Evolutionary conservation across 2,113 vertebrate species (phyloP), one percentile per base, ranked within the genome.

Genomic region (Ailuropoda melanoleuca): DNA sequence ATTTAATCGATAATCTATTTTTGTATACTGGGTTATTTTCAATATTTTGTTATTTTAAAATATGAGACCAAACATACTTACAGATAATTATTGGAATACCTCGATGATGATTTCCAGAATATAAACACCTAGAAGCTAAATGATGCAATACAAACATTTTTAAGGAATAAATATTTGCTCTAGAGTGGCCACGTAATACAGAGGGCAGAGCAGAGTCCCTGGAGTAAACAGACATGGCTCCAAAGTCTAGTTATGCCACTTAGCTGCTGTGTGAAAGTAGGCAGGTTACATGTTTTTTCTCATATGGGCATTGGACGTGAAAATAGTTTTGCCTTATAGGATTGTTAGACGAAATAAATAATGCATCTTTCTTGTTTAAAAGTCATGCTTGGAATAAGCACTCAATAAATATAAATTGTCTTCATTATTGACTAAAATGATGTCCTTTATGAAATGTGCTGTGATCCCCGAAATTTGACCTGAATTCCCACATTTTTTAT

Each of bases 361-460:
- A 50, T 10, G 26, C 19, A n/a, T 48, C 15, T 74, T 92, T 62
- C 17, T 87, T 55, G 11, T 14, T 46, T 62, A 85, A 97, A 97
- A 60, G 12, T 1, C 21, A 92, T 3, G 0, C 29, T 4, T 88
- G 55, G 19, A 55, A 24, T 55, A 95, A 60, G 37, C 21, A 50
- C 29, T 50, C 43, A 55, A n/a, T 80, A 48, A 60, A 31, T 7
- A 14, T 15, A 39, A 72, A 64, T 3, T 74, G 3, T 82, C 19
- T 68, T 53, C 12, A 70, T 56, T 93, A 89, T 90, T 68, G 81
- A 82, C 70, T 94, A 66, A 93, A 90, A 64, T 48, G 12, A n/a
- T 29, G 31, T 31, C 34, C 60, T 77, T 37, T 68, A 17, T 77
- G 66, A 89, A 92, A 90, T 58, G 11, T 34, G 17, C 3, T 24